Base-by-base conservation (phyloP, 2,113 vertebrate genomes). In the Choloepus hoffmanni region DNA sequence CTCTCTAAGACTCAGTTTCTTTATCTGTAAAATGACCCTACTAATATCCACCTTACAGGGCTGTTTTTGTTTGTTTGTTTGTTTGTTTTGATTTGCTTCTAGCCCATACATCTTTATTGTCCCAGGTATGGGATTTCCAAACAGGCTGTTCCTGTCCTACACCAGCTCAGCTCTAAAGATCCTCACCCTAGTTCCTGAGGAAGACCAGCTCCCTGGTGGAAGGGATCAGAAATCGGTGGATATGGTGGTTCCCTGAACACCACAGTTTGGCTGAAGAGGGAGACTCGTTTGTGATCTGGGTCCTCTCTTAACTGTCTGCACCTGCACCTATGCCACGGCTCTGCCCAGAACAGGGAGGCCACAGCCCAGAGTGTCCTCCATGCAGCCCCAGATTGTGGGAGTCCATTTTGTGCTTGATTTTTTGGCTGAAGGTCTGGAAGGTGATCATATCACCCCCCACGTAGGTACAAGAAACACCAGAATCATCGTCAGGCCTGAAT, bases 341-440 rank as follows among this genome's bases (percentile, higher is more conserved):
- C 92, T 1, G 82, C 72, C n/a, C 85, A 86, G 97, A 99, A 98
- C 88, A 99, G 98, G 55, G 98, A 81, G 19, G 99, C 93, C 67
- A 99, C 96, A 4, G 99, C 99, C 13, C 90, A 99, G 92, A 1
- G 99, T 98, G 11, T 98, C 98, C 74, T 96, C 97, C 53, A 99
- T 98, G 98, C 67, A 74, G 94, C 7, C 99, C 99, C 95, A 99
- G 99, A 74, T 97, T 98, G 83, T 98, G 99, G 48, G 99, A 98
- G 55, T 98, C 99, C 99, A 99, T 99, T 70, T 99, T 58, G 98
- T 96, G 97, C 99, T 99, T 5, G 99, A 50, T 50, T 91, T 98
- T 97, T 96, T 99, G 99, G 99, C 99, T 99, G 3, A 99, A 99
- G 97, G 99, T 98, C 95, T 99, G 99, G 96, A 99, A 99, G 96